Evolutionary conservation across 2,113 vertebrate genomes (phyloP).

Genomic region (Promerops cafer): DNA sequence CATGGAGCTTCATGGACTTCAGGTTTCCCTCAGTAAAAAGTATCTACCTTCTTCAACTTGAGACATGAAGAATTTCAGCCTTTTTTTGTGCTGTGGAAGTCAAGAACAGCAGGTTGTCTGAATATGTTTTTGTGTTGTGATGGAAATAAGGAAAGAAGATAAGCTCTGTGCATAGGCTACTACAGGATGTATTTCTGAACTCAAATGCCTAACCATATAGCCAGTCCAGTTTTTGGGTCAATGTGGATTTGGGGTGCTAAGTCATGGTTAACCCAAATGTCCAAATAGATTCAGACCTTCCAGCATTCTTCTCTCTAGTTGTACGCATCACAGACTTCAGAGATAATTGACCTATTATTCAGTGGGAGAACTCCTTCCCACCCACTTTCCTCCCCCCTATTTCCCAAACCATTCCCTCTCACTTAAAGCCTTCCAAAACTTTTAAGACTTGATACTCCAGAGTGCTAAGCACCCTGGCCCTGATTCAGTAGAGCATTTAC

Average conservation of each 20-base stretch:
- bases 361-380: neutral
- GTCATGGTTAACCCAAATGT: neutral
- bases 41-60: neutral
- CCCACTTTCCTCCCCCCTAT: slow-evolving; percentile 5
- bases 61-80: neutral
- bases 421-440: slow-evolving; percentile 24
- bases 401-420: slow-evolving; percentile 31
- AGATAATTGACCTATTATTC: neutral
- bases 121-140: neutral
- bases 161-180: neutral
- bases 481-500: slow-evolving; percentile 23
- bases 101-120: neutral
- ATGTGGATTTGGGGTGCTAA: neutral
- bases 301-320: neutral
- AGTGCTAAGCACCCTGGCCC: slow-evolving; percentile 20
- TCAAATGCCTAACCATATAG: neutral
- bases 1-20: neutral
- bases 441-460: slow-evolving; percentile 24
- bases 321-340: neutral
- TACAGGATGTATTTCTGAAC: neutral
- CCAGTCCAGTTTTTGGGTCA: neutral
- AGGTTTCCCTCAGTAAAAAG: neutral
- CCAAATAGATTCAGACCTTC: neutral
- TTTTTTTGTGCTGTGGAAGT: neutral
- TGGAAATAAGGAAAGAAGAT: neutral